These are phyloP conservation scores for Phaethon lepturus DNA, from an alignment of 2,113 vertebrate species.

Conservation along the genomic window DNA sequence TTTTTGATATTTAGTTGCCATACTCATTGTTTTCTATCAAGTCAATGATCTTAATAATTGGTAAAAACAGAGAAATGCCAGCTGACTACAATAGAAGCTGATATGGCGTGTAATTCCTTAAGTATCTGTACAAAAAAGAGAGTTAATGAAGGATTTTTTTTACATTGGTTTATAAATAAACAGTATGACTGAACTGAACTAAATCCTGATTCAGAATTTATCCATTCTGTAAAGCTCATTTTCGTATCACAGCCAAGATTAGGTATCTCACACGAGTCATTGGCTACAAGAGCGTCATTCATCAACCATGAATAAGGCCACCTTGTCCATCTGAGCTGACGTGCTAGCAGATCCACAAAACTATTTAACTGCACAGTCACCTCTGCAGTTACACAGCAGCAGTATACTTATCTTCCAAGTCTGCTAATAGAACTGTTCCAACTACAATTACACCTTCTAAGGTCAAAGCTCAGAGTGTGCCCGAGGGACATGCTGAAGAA, in stretches of 20 bases:
- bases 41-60: not conserved
- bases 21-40: not conserved
- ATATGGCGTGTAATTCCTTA: not conserved
- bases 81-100: not conserved
- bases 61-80: not conserved
- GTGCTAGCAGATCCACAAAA: not conserved
- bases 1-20: not conserved
- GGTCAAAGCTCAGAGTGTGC: not conserved
- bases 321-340: not conserved
- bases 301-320: not conserved
- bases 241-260: not conserved
- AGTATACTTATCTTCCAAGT: not conserved
- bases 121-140: too few species aligned
- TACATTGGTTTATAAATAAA: not conserved
- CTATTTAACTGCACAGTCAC: not conserved
- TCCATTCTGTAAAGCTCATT: not conserved
- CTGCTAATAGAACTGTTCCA: not conserved
- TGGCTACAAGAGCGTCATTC: not conserved
- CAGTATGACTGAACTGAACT: fast-evolving
- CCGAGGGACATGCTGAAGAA: not conserved
- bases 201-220: not conserved
- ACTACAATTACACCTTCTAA: not conserved
- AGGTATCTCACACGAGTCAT: not conserved
- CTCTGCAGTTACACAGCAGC: not conserved
- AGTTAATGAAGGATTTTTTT: not conserved